Conservation (phyloP, 2,888 invertebrate species). For the Aphidoletes aphidimyza region DNA sequence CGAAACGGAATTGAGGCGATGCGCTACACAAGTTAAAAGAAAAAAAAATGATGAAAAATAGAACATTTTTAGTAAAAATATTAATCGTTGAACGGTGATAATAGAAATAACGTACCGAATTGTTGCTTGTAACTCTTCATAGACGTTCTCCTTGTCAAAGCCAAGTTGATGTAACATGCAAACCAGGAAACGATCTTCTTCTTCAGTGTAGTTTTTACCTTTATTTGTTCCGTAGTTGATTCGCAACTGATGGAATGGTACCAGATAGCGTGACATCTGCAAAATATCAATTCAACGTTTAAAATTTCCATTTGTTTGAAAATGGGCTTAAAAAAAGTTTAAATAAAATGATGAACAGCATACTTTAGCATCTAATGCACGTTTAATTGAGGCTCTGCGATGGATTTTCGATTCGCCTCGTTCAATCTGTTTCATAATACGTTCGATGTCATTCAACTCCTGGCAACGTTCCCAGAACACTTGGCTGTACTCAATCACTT, state of each 20-base stretch:
- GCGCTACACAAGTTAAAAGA: conserved; percentile 67
- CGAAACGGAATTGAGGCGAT: conserved; percentile 92
- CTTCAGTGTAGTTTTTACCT: conserved; percentile 86
- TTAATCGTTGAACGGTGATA: too few species aligned
- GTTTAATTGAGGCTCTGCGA: conserved; percentile 79
- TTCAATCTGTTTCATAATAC: conserved; percentile 98
- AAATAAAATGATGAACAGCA: too few species aligned
- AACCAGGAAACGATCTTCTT: conserved; percentile 90
- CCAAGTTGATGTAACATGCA: conserved; percentile 99
- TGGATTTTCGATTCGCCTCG: conserved; percentile 97
- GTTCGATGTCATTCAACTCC: conserved; percentile 95
- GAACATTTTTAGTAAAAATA: neutral
- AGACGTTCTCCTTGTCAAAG: conserved; percentile 99
- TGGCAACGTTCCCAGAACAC: conserved; percentile 97
- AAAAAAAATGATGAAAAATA: neutral
- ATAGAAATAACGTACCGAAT: conserved; percentile 80
- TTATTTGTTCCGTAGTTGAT: conserved; percentile 99
- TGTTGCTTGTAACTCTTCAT: conserved; percentile 94
- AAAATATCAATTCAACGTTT: neutral
- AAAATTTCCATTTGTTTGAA: neutral
- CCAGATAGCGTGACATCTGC: conserved; percentile 84
- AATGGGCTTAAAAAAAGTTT: neutral
- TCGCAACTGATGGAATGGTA: conserved; percentile 97
- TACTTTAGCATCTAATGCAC: conserved; percentile 73
- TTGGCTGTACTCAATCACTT: conserved; percentile 93